Conservation (phyloP, 2,113 vertebrate species). For the Verasper variegatus region DNA sequence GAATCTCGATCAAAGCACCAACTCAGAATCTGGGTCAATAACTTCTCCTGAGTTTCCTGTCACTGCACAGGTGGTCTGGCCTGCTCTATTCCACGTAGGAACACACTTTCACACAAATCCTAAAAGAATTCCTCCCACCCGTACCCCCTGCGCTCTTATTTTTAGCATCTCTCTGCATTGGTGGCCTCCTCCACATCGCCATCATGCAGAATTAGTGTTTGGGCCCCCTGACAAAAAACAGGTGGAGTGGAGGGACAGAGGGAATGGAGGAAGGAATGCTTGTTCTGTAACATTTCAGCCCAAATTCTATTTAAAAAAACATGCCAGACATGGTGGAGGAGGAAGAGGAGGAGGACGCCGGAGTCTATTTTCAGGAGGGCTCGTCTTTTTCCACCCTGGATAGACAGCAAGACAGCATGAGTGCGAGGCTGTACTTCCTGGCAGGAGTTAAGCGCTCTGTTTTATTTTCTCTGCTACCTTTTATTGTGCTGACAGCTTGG, state of each 20-base stretch:
- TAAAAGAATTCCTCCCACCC: too few relatives aligned
- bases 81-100: too few relatives aligned
- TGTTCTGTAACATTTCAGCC: slow-evolving; percentile 41
- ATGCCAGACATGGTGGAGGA: slow-evolving; percentile 58
- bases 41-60: slow-evolving; percentile 8
- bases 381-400: slow-evolving; percentile 49
- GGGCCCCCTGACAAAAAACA: too few relatives aligned
- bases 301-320: slow-evolving; percentile 48
- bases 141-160: too few relatives aligned
- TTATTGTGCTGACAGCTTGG: slow-evolving; percentile 31
- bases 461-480: slow-evolving; percentile 34
- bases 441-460: slow-evolving; percentile 39
- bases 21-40: slow-evolving; percentile 41
- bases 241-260: slow-evolving; percentile 40
- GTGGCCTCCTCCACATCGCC: too few relatives aligned
- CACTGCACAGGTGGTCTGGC: slow-evolving; percentile 10
- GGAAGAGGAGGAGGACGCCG: slow-evolving; percentile 53
- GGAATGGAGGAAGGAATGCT: slow-evolving; percentile 48
- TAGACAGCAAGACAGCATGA: slow-evolving; percentile 43
- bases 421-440: slow-evolving; percentile 19
- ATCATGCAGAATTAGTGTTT: too few relatives aligned
- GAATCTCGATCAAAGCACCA: slow-evolving; percentile 43
- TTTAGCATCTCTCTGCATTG: too few relatives aligned
- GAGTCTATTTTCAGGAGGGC: slow-evolving; percentile 66
- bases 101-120: too few relatives aligned